Conservation (phyloP, 2,113 vertebrate genomes). For the Prunella fulvescens region DNA sequence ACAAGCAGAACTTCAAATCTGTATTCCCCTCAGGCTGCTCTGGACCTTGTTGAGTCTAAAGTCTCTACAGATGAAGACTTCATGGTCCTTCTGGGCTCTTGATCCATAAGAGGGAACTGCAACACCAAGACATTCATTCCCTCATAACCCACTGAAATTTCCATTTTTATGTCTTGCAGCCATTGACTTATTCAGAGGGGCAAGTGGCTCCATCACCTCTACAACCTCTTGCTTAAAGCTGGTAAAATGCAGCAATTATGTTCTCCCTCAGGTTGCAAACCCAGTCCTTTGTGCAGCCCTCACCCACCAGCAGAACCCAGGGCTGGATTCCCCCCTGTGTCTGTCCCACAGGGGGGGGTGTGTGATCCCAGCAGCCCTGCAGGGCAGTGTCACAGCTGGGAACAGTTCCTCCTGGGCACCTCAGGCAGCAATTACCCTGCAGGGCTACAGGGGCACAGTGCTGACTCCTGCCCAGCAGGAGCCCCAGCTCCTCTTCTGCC, state of each 20-base stretch:
- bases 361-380: not conserved
- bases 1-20: not conserved
- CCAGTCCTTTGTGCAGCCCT: too few species aligned
- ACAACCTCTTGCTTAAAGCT: not conserved
- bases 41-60: not conserved
- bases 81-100: rapidly evolving
- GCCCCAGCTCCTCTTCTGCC: not conserved
- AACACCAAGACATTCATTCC: not conserved
- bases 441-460: not conserved
- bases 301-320: rapidly evolving
- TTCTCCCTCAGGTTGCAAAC: not conserved
- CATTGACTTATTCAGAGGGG: not conserved
- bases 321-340: rapidly evolving
- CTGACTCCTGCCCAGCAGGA: not conserved
- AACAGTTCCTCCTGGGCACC: not conserved
- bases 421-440: rapidly evolving
- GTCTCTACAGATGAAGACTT: not conserved
- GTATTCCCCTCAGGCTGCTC: not conserved
- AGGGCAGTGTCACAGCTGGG: not conserved
- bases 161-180: not conserved
- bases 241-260: not conserved
- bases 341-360: rapidly evolving
- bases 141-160: not conserved
- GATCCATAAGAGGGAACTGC: not conserved
- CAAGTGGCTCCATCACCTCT: not conserved